Evolutionary conservation across 2,113 vertebrate species (phyloP).

Genomic region (Engraulis encrasicolus): DNA sequence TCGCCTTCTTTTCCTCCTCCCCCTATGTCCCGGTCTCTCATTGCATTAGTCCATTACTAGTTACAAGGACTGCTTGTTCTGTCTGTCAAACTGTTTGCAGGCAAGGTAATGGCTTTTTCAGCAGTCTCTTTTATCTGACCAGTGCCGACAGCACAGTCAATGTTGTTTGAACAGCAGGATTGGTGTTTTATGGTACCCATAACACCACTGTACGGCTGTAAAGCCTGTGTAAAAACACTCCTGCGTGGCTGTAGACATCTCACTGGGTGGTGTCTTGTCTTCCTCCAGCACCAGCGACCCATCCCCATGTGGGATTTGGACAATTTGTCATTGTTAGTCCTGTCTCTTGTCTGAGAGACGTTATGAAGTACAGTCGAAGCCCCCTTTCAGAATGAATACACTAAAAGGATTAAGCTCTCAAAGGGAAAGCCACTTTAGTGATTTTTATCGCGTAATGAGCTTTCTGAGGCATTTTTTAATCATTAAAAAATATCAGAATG

Average conservation of each 20-base stretch:
- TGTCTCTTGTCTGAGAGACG: not conserved
- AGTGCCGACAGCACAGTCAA: not conserved
- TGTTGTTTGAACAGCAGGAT: not conserved
- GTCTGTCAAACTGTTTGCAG: constrained; percentile 20
- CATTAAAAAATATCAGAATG: not conserved
- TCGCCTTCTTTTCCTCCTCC: too few species aligned
- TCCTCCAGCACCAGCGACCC: not conserved
- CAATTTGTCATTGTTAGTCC: not conserved
- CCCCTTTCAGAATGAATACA: not conserved
- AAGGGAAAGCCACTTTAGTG: too few species aligned
- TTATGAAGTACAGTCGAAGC: not conserved
- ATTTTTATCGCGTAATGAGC: not conserved
- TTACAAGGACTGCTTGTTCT: constrained; percentile 34
- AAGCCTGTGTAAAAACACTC: not conserved
- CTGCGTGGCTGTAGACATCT: not conserved
- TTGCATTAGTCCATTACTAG: constrained; percentile 23
- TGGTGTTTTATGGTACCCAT: not conserved
- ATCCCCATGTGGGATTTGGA: not conserved
- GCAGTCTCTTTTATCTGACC: not conserved
- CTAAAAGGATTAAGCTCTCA: not conserved
- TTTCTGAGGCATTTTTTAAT: not conserved
- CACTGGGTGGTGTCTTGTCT: not conserved
- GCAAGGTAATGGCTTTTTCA: constrained; percentile 20
- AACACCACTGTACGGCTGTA: not conserved
- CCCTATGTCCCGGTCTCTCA: too few species aligned